phyloP scores from a whole-genome alignment of 2,113 vertebrate species.

The Equus quagga region DNA sequence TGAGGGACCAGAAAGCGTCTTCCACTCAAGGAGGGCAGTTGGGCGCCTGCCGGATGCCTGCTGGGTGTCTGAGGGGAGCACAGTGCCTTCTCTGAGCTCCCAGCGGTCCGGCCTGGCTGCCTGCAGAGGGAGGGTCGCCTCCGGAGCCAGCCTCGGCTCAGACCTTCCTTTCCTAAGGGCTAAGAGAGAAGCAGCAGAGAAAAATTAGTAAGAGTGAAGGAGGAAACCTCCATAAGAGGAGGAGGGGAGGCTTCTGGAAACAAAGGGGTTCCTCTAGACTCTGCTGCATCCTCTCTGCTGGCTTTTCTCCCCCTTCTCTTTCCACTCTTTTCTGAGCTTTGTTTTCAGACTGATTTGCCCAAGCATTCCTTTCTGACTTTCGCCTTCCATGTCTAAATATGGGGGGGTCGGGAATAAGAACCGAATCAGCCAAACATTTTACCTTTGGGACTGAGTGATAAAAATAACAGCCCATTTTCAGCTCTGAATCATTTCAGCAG shows the following conservation, averaged over 20 bases:
- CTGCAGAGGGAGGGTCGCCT: not conserved
- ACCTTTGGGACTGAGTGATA: constrained; percentile 39
- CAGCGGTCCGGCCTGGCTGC: not conserved
- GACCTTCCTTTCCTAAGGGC: constrained; percentile 53
- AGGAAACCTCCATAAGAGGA: constrained; percentile 21
- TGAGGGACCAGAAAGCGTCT: not conserved
- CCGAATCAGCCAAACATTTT: constrained; percentile 67
- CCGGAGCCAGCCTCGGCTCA: not conserved
- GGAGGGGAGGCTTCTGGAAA: constrained; percentile 46
- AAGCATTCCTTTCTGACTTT: constrained; percentile 55
- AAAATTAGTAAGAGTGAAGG: constrained; percentile 67
- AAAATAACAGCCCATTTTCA: constrained; percentile 61
- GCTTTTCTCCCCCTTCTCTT: not conserved
- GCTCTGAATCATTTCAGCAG: constrained; percentile 65
- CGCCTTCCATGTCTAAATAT: constrained; percentile 66
- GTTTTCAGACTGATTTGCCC: constrained; percentile 29
- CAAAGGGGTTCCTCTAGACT: constrained; percentile 73
- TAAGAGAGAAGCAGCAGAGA: constrained; percentile 49
- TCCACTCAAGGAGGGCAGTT: not conserved
- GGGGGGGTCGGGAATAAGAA: not conserved
- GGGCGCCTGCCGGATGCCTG: not conserved
- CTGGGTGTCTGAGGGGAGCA: not conserved
- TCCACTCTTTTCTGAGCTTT: not conserved
- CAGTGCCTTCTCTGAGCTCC: not conserved
- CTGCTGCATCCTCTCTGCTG: not conserved